These are phyloP conservation scores for Myocastor coypus DNA, from an alignment of 2,113 vertebrate genomes.

Conservation along the genomic window DNA sequence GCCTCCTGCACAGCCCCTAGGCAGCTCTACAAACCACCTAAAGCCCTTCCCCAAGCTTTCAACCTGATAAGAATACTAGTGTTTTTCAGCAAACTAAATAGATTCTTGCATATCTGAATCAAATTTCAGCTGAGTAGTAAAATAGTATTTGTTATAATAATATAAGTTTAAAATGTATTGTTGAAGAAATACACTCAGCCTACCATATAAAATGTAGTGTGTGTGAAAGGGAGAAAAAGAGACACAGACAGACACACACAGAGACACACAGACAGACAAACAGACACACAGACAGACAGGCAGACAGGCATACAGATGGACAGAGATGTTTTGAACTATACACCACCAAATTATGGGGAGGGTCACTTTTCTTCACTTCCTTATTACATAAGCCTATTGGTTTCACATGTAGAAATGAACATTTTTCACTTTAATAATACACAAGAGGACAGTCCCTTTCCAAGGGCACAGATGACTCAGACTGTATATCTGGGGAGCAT, in stretches of 20 bases:
- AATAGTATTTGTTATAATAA: not conserved
- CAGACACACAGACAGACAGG: too few relatives aligned
- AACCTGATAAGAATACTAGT: not conserved
- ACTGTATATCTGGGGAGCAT: not conserved
- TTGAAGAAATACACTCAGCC: not conserved
- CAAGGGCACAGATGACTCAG: not conserved
- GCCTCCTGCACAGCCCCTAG: not conserved
- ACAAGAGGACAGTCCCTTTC: not conserved
- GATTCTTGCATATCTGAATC: not conserved
- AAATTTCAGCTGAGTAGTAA: conserved; percentile 26
- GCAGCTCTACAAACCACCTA: not conserved
- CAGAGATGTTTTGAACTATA: not conserved
- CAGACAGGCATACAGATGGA: not conserved
- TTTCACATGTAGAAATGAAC: not conserved
- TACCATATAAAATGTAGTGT: not conserved
- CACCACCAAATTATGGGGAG: not conserved
- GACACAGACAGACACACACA: not conserved
- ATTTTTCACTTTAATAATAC: not conserved
- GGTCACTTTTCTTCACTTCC: not conserved
- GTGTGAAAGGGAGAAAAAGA: not conserved
- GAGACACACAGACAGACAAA: not conserved
- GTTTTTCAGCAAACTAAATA: not conserved
- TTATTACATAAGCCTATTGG: not conserved
- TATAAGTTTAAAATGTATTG: not conserved
- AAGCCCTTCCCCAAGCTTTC: not conserved